Conservation (phyloP, 1,140 invertebrate species). For the Euwallacea fornicatus region DNA sequence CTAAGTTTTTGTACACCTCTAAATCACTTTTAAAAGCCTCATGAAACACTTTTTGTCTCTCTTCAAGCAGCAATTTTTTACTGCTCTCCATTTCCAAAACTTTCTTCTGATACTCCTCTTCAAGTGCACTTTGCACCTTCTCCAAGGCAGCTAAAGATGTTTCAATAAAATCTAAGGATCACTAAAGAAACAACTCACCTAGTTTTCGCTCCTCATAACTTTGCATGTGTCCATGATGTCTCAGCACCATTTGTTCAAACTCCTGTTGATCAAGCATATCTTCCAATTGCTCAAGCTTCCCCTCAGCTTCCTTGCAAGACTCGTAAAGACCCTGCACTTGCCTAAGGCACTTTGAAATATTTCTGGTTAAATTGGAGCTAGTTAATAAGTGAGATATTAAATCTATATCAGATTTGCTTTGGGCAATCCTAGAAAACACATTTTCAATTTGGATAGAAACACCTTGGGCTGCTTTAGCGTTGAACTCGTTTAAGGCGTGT, state of each 20-base stretch:
- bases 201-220: constrained; percentile 67
- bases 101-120: constrained; percentile 59
- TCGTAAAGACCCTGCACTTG: constrained; percentile 64
- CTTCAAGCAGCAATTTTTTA: constrained; percentile 60
- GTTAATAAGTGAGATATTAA: constrained; percentile 59
- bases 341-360: constrained; percentile 61
- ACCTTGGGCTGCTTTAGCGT: constrained; percentile 61
- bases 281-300: constrained; percentile 62
- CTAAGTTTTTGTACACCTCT: constrained; percentile 64
- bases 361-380: constrained; percentile 60
- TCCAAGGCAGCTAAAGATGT: constrained; percentile 33
- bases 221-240: constrained; percentile 66
- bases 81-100: constrained; percentile 60
- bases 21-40: constrained; percentile 70
- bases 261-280: constrained; percentile 67
- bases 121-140: constrained; percentile 26
- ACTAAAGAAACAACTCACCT: constrained; percentile 53
- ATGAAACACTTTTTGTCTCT: constrained; percentile 67
- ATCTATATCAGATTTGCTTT: constrained; percentile 59
- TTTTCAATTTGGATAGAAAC: constrained; percentile 60
- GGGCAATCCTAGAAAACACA: constrained; percentile 59
- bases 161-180: constrained; percentile 18
- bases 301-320: constrained; percentile 66
- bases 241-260: constrained; percentile 62
- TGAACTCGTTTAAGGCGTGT: constrained; percentile 64